Percentiles rank a stretch among this genome's conserved stretches.
phyloP scores from a whole-genome alignment of 2,888 invertebrate genomes.

The Trissoscelio sp. region DNA sequence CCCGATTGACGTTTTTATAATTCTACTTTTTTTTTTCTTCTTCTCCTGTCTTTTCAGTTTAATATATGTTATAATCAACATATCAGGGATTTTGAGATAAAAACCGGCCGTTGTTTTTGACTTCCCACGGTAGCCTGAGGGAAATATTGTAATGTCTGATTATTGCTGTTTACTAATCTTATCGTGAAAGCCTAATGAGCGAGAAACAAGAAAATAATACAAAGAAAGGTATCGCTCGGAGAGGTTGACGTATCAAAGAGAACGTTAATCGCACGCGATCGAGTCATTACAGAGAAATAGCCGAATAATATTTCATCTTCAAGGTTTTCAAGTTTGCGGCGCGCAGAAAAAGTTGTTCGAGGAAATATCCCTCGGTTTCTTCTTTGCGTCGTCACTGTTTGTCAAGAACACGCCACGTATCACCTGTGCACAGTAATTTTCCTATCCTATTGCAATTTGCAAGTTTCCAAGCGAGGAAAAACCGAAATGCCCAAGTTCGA shows the following conservation, averaged over 20 bases:
- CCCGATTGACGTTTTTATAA: slow-evolving; percentile 3
- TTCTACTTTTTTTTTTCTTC: too few relatives aligned
- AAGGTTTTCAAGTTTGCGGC: slow-evolving; percentile 56
- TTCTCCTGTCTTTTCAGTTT: too few relatives aligned
- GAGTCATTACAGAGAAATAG: slow-evolving; percentile 78
- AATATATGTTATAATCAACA: too few relatives aligned
- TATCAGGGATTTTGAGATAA: not conserved
- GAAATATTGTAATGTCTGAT: slow-evolving; percentile 38
- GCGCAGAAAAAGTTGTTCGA: slow-evolving; percentile 57
- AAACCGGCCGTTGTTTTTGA: not conserved
- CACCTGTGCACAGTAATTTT: slow-evolving; percentile 20
- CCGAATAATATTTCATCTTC: slow-evolving; percentile 76
- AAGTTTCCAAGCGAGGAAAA: not conserved
- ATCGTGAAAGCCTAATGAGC: slow-evolving; percentile 57
- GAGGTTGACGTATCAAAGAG: slow-evolving; percentile 73
- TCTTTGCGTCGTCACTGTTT: slow-evolving; percentile 21
- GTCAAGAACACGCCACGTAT: not conserved
- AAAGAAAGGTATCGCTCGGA: slow-evolving; percentile 65
- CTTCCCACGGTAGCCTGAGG: slow-evolving; percentile 45
- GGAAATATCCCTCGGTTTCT: slow-evolving; percentile 41
- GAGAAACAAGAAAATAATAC: slow-evolving; percentile 64
- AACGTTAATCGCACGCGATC: slow-evolving; percentile 80
- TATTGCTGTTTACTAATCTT: slow-evolving; percentile 58
- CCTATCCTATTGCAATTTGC: slow-evolving; percentile 15
- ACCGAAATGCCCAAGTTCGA: not conserved